Conservation (phyloP, 2,113 vertebrate genomes). For the Sander lucioperca region DNA sequence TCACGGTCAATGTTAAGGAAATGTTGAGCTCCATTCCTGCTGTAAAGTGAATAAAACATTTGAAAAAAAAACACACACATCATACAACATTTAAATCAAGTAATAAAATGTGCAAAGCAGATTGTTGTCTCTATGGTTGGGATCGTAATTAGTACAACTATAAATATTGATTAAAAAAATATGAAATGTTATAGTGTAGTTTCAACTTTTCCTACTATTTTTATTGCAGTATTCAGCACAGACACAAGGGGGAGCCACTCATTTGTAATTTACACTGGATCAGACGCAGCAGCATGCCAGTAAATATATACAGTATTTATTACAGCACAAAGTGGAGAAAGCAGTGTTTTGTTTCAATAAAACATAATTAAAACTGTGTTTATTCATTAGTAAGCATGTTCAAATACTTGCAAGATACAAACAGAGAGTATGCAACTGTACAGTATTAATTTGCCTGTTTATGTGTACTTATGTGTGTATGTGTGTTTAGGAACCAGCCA, state of each 20-base stretch:
- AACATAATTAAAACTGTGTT: not conserved
- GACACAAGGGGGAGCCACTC: slow-evolving; percentile 35
- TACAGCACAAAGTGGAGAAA: not conserved
- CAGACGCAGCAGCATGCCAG: not conserved
- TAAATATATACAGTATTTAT: not conserved
- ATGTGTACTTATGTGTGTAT: not conserved
- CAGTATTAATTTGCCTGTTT: not conserved
- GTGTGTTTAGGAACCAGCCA: slow-evolving; percentile 88
- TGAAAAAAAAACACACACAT: not conserved
- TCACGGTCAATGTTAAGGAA: not conserved
- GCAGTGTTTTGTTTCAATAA: not conserved
- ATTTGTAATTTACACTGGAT: not conserved
- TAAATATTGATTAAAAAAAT: not conserved
- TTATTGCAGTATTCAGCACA: not conserved
- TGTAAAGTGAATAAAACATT: not conserved
- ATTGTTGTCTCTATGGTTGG: not conserved
- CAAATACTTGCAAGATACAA: not conserved
- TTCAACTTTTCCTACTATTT: not conserved
- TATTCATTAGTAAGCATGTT: not conserved
- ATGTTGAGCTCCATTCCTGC: not conserved
- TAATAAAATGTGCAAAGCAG: not conserved
- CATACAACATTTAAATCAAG: not conserved
- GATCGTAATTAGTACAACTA: not conserved
- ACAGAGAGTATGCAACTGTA: not conserved
- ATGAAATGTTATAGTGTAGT: not conserved